phyloP scores from a whole-genome alignment of 2,797 vertebrate species.

The Propithecus deckenii region DNA sequence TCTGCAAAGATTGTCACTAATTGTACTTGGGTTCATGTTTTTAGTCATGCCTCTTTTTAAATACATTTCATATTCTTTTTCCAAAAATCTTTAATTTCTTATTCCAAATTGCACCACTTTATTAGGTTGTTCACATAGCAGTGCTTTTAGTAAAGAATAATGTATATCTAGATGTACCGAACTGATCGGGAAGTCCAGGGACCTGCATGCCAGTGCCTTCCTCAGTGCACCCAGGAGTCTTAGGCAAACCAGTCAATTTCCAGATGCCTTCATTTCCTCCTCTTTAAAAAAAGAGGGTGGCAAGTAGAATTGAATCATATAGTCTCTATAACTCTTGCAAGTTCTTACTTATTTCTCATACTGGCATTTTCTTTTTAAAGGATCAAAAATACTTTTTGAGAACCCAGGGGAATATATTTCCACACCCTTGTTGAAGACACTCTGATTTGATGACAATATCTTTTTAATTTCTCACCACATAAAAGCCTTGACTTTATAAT shows the following conservation, averaged over 20 bases:
- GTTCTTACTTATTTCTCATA: background rate
- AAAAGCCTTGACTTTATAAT: background rate
- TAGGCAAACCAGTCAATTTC: background rate
- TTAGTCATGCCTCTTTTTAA: background rate
- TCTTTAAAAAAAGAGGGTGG: background rate
- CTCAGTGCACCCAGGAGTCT: background rate
- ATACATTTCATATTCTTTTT: background rate
- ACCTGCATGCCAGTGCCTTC: no score
- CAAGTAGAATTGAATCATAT: background rate
- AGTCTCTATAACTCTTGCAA: background rate
- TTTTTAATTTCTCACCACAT: background rate
- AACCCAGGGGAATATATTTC: background rate
- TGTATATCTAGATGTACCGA: background rate
- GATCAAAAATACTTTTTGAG: background rate
- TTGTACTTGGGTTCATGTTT: background rate
- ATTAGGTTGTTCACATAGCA: background rate
- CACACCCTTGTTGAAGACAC: background rate
- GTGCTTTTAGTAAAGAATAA: background rate
- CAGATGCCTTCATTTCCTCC: background rate
- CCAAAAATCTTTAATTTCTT: background rate
- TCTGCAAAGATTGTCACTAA: background rate
- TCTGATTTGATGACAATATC: constrained; percentile 1
- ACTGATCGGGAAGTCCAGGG: no score
- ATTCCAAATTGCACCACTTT: background rate
- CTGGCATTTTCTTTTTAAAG: background rate